Conservation (phyloP, 2,888 invertebrate species). For the Melolontha melolontha region DNA sequence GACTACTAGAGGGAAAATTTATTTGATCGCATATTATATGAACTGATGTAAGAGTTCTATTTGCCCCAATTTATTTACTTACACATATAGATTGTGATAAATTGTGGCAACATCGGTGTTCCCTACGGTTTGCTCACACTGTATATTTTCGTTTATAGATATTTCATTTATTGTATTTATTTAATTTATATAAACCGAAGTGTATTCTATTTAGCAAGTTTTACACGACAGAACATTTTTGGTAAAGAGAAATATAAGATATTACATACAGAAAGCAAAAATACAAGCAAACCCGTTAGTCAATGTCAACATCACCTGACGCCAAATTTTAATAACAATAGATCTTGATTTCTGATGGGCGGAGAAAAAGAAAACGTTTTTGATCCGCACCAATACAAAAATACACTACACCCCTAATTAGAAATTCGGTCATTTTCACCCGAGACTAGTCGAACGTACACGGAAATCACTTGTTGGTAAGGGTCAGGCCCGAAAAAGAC, state of each 20-base stretch:
- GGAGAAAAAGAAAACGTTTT: conserved; percentile 45
- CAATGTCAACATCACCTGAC: conserved; percentile 58
- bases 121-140: too few species aligned
- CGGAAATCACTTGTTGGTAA: conserved; percentile 34
- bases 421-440: conserved; percentile 27
- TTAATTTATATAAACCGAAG: too few species aligned
- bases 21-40: too few species aligned
- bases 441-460: conserved; percentile 17
- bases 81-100: too few species aligned
- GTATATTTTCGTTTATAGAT: too few species aligned
- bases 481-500: conserved; percentile 20
- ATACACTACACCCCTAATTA: conserved; percentile 39
- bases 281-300: conserved; percentile 12
- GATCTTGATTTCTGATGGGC: conserved; percentile 58
- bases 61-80: too few species aligned
- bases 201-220: too few species aligned
- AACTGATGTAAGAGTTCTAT: too few species aligned
- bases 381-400: conserved; percentile 42
- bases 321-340: conserved; percentile 61
- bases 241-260: neutral
- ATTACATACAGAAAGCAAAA: neutral
- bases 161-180: too few species aligned
- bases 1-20: too few species aligned
- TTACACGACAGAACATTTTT: too few species aligned
- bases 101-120: too few species aligned